A percentile compares a stretch with the other conserved stretches of the same genome.
Evolutionary conservation across 2,888 invertebrate species (phyloP).

Genomic region (Drosophila mettleri): DNA sequence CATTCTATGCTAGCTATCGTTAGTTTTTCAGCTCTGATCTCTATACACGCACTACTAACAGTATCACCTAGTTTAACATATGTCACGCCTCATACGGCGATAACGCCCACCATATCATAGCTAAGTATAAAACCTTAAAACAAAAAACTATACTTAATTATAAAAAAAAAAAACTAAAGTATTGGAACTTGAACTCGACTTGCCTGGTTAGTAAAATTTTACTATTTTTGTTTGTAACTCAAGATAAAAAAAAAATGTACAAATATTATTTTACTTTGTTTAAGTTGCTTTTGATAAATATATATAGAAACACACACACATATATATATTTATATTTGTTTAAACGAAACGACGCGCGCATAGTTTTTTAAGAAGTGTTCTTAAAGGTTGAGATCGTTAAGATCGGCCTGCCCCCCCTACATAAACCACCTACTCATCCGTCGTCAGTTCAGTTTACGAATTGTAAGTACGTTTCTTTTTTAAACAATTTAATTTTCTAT

Average conservation of each 20-base stretch:
- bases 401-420: conserved; percentile 40
- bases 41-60: conserved; percentile 46
- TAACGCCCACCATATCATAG: conserved; percentile 52
- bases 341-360: conserved; percentile 1
- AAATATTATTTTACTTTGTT: conserved; percentile 46
- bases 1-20: background rate
- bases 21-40: conserved; percentile 39
- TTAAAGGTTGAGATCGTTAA: conserved; percentile 46
- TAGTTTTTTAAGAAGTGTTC: conserved; percentile 42
- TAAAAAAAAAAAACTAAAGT: conserved; percentile 36
- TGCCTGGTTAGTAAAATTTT: conserved; percentile 69
- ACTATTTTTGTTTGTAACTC: conserved; percentile 29
- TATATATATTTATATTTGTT: no score
- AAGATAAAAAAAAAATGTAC: conserved; percentile 17
- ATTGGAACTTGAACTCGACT: conserved; percentile 72
- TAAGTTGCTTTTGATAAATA: conserved; percentile 43
- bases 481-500: conserved; percentile 61
- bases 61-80: conserved; percentile 34
- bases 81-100: conserved; percentile 36
- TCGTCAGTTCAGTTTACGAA: conserved; percentile 79
- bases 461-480: conserved; percentile 83
- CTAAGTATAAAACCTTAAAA: conserved; percentile 47
- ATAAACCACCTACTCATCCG: conserved; percentile 59
- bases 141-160: conserved; percentile 14
- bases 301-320: conserved; percentile 18